Percentiles rank a stretch among this genome's conserved stretches.
phyloP scores from a whole-genome alignment of 2,888 invertebrate genomes.

The Ctena decussata region DNA sequence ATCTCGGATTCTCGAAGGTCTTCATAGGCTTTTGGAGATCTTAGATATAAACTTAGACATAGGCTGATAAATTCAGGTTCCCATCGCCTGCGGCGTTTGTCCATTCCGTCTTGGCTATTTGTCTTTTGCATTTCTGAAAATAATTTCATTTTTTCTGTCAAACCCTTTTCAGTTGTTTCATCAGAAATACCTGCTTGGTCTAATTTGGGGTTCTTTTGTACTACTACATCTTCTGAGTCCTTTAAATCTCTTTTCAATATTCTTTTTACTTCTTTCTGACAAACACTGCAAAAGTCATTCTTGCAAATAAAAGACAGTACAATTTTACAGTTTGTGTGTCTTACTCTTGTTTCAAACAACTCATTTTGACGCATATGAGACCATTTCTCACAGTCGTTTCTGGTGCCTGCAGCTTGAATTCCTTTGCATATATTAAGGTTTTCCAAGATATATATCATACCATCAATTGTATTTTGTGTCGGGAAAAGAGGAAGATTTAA shows the following conservation, averaged over 20 bases:
- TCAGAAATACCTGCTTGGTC: too few relatives aligned
- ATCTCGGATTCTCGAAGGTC: neutral
- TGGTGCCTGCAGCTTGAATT: neutral
- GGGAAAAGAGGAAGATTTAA: neutral
- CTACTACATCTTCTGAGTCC: neutral
- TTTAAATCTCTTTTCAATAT: neutral
- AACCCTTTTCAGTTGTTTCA: neutral
- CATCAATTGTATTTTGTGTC: neutral
- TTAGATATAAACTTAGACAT: neutral
- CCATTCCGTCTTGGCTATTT: neutral
- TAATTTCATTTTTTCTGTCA: neutral
- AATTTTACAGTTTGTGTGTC: neutral
- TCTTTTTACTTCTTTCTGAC: neutral
- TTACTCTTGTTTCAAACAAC: neutral
- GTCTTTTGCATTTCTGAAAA: neutral
- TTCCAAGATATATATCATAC: neutral
- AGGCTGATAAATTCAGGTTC: slow-evolving; percentile 11
- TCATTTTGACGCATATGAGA: neutral
- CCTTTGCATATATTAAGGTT: neutral
- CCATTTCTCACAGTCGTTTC: neutral
- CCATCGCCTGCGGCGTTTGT: neutral
- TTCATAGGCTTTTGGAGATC: slow-evolving; percentile 10
- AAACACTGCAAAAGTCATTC: neutral
- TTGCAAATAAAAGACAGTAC: neutral
- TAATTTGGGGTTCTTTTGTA: too few relatives aligned